These are phyloP conservation scores for Glyphotaelius pellucidus DNA, from an alignment of 2,888 invertebrate genomes.

Conservation along the genomic window DNA sequence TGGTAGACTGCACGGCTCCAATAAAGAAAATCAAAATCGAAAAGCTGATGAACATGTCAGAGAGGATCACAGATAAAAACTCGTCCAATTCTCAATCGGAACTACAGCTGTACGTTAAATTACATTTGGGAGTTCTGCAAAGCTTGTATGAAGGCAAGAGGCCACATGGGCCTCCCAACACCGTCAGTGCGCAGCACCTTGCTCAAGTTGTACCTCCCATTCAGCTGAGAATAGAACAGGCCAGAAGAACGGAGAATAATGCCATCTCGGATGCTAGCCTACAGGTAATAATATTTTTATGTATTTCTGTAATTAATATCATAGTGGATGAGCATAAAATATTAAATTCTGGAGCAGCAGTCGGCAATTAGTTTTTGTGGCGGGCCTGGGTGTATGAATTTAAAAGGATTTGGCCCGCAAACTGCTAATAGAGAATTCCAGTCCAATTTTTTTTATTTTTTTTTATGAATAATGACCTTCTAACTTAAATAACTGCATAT, in stretches of 20 bases:
- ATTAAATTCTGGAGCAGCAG: too few relatives aligned
- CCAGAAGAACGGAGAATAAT: conserved; percentile 71
- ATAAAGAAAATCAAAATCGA: conserved; percentile 74
- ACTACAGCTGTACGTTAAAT: conserved; percentile 77
- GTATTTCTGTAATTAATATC: not conserved
- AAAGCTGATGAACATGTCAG: conserved; percentile 68
- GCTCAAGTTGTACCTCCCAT: conserved; percentile 75
- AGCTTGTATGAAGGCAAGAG: conserved; percentile 78
- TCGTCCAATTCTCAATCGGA: conserved; percentile 68
- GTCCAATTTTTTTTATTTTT: too few relatives aligned
- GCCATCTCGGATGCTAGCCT: conserved; percentile 72
- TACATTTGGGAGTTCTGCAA: conserved; percentile 83
- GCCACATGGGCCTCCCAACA: conserved; percentile 77
- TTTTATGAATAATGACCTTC: too few relatives aligned
- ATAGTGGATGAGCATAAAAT: not conserved
- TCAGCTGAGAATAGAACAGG: conserved; percentile 72
- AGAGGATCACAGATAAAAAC: conserved; percentile 25
- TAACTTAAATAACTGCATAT: too few relatives aligned
- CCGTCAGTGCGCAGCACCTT: conserved; percentile 81
- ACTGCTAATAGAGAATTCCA: too few relatives aligned
- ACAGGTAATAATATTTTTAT: conserved; percentile 70
- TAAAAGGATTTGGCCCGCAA: not conserved
- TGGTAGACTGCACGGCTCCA: conserved; percentile 69
- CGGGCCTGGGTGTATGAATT: too few relatives aligned
- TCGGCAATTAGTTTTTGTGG: too few relatives aligned